These are phyloP conservation scores for Gorsachius goisagi DNA, from an alignment of 2,113 vertebrate genomes.

Conservation along the genomic window DNA sequence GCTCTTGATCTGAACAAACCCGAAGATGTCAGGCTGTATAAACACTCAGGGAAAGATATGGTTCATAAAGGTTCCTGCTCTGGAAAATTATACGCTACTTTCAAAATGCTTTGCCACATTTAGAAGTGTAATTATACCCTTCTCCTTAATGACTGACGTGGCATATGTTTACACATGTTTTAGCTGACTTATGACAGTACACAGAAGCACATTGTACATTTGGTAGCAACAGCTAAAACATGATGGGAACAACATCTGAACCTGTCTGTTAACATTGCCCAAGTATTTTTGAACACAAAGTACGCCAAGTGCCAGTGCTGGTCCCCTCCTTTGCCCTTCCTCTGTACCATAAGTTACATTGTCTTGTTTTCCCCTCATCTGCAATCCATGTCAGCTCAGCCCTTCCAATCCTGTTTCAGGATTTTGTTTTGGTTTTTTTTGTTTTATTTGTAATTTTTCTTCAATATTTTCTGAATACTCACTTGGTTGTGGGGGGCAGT, in stretches of 20 bases:
- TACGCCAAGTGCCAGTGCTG: not conserved
- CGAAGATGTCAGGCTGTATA: conserved; percentile 74
- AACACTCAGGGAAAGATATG: conserved; percentile 68
- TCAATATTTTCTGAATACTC: not conserved
- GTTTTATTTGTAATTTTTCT: not conserved
- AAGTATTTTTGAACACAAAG: conserved; percentile 27
- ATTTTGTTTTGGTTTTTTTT: not conserved
- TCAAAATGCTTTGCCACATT: conserved; percentile 75
- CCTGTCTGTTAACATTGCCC: not conserved
- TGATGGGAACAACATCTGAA: conserved; percentile 31
- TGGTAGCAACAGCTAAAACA: conserved; percentile 56
- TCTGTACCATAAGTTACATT: not conserved
- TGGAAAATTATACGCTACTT: conserved; percentile 74
- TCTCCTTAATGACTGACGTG: conserved; percentile 71
- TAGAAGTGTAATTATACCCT: conserved; percentile 78
- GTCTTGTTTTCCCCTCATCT: not conserved
- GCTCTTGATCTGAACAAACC: conserved; percentile 73
- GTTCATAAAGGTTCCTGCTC: conserved; percentile 68
- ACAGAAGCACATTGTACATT: conserved; percentile 35
- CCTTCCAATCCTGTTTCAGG: not conserved
- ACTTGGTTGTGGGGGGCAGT: not conserved
- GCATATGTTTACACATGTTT: conserved; percentile 76
- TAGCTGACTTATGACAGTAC: conserved; percentile 71
- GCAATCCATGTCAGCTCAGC: not conserved
- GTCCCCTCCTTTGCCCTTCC: not conserved